Conservation (phyloP, 2,113 vertebrate genomes). For the Lates calcarifer region DNA sequence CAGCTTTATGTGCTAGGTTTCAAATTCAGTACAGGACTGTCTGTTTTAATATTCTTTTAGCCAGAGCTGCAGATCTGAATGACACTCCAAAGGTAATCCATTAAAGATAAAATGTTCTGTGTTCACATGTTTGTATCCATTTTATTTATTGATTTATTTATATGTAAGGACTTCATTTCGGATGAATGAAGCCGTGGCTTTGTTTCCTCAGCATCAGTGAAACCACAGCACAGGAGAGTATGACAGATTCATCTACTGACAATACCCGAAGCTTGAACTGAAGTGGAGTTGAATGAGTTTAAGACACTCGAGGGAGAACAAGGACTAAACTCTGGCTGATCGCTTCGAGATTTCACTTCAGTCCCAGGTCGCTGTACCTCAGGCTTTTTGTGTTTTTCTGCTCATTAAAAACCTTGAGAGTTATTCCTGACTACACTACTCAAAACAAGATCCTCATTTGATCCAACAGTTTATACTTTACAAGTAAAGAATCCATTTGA, state of each 20-base stretch:
- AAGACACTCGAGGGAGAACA: background rate
- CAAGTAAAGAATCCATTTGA: background rate
- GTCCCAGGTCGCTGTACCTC: background rate
- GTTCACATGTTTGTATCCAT: too few species aligned
- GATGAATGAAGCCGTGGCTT: slow-evolving; percentile 1
- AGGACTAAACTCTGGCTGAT: background rate
- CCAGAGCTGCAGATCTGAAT: background rate
- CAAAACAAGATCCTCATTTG: background rate
- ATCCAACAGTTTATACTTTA: background rate
- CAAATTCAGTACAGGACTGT: too few species aligned
- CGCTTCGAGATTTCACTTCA: background rate
- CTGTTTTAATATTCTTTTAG: background rate
- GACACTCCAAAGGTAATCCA: background rate
- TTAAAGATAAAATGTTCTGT: too few species aligned
- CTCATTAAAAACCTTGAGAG: background rate
- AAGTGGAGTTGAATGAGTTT: background rate
- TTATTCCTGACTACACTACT: background rate
- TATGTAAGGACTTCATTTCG: background rate
- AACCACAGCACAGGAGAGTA: slow-evolving; percentile 6
- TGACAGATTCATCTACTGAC: background rate
- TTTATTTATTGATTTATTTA: too few species aligned
- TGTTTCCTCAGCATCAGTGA: background rate
- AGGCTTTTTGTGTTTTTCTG: background rate
- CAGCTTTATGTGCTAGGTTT: too few species aligned
- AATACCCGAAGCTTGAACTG: background rate